A percentile compares a stretch with the other conserved stretches of the same genome.
Conservation (phyloP, 2,797 vertebrate species). For the Acridotheres tristis region DNA sequence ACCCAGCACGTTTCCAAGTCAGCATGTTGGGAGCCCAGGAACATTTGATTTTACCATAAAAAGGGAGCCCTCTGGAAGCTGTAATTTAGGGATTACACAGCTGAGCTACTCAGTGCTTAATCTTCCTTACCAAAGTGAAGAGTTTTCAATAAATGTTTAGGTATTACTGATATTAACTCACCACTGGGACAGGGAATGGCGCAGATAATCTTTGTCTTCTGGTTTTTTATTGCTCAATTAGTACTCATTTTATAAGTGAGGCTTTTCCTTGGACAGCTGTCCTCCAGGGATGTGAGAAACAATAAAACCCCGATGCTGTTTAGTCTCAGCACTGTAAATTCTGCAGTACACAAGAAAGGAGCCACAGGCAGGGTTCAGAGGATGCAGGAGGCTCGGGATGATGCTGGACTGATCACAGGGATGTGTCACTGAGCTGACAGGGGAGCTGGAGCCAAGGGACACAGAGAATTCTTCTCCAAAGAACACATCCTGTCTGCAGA, state of each 20-base stretch:
- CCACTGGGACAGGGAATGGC: not conserved
- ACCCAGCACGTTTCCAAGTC: not conserved
- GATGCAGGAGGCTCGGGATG: not conserved
- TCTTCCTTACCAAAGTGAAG: not conserved
- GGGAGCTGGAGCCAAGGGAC: not conserved
- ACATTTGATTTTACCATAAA: not conserved
- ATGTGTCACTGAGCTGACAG: not conserved
- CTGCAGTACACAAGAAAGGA: not conserved
- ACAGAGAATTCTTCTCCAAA: not conserved
- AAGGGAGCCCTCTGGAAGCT: not conserved
- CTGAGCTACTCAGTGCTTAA: not conserved
- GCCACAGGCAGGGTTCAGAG: not conserved
- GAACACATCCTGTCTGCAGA: not conserved
- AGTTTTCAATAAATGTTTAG: not conserved
- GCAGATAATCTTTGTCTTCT: not conserved
- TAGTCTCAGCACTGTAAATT: not conserved
- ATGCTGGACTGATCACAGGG: not conserved
- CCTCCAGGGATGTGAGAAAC: not conserved
- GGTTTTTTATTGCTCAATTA: not conserved
- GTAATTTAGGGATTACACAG: constrained; percentile 8
- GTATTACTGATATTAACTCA: not conserved
- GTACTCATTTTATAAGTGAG: not conserved
- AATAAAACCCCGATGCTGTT: not conserved
- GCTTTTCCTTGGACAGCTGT: not conserved
- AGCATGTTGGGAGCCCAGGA: not conserved